A percentile compares a stretch with the other conserved stretches of the same genome.
These are phyloP conservation scores for Cabera pusaria DNA, from an alignment of 2,888 invertebrate genomes.

Conservation along the genomic window DNA sequence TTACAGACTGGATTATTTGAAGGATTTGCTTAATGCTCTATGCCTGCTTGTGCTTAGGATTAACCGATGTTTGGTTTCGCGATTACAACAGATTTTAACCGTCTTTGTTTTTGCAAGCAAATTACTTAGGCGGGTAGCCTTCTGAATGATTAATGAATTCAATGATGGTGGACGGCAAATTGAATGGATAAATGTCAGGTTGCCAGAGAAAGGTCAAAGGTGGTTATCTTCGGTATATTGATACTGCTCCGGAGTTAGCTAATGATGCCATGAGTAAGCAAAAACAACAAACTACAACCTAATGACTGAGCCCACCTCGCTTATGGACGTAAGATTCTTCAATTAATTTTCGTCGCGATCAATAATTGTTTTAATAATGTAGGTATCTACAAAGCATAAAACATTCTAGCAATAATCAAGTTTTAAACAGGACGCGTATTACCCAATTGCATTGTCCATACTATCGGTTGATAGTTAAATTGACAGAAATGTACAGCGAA, in stretches of 20 bases:
- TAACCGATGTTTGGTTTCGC: constrained; percentile 62
- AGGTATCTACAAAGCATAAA: neutral
- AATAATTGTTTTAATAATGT: constrained; percentile 1
- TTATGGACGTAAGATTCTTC: constrained; percentile 10
- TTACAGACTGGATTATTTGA: constrained; percentile 75
- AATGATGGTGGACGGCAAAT: constrained; percentile 41
- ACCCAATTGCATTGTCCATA: constrained; percentile 42
- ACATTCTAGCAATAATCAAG: constrained; percentile 22
- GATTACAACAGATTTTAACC: constrained; percentile 56
- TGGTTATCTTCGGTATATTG: constrained; percentile 32
- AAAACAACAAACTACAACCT: constrained; percentile 29
- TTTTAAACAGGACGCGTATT: constrained; percentile 35
- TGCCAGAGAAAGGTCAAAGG: constrained; percentile 40
- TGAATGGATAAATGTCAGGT: constrained; percentile 49
- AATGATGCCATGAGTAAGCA: constrained; percentile 35
- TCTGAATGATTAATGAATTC: constrained; percentile 48
- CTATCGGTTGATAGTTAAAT: constrained; percentile 51
- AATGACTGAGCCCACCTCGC: constrained; percentile 14
- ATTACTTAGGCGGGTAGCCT: constrained; percentile 42
- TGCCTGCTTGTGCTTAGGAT: constrained; percentile 68
- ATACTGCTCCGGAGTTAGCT: constrained; percentile 36
- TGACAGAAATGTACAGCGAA: constrained; percentile 66
- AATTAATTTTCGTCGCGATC: constrained; percentile 8
- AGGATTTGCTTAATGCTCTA: constrained; percentile 75
- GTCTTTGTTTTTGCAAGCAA: constrained; percentile 57